Evolutionary conservation across 2,113 vertebrate species (phyloP), one percentile per base, ranked within the genome.

Genomic region (Sinocyclocheilus maitianheensis): DNA sequence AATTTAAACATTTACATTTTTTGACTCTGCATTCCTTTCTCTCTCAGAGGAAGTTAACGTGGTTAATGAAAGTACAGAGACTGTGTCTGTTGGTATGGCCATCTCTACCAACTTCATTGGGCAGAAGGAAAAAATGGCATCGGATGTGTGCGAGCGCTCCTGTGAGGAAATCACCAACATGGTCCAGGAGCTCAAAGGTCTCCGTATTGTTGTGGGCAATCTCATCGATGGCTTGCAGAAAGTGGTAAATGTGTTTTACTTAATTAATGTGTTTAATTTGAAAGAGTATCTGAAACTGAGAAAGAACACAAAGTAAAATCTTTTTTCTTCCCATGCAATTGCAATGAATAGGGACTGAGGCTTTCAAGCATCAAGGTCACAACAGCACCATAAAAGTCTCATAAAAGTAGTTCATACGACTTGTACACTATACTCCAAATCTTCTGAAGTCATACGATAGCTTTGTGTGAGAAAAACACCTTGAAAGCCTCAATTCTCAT

Each of bases 121-220:
- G 0, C 95, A 94, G 82, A 95, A 97, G 26, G 79, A 93, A 0
- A 94, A 94, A 14, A 92, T 93, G 81, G 1, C 76, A 8, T 85
- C 92, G 0, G 96, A 97, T 7, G 96, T 97, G 92, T 99, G 98
- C 1, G 97, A 98, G 63, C 97, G 94, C 14, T 99, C 98, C 71
- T 99, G 98, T 0, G 97, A 98, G 81, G 97, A 99, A 85, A 94
- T 99, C 65, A 95, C 96, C 85, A 93, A 92, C 0, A 97, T 99
- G 97, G 96, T 98, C 86, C 95, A 94, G 0, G 98, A 99, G 91
- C 96, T 99, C 53, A 96, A 96, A 0, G 97, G 97, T n/a, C 94
- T 99, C 16, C 96, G 96, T 0, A 93, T 96, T 0, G 89, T 98
- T 3, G 97, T 99, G 81, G 96, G 95, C 86, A 96, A 97, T 90